phyloP scores from a whole-genome alignment of 2,113 vertebrate genomes.

The Scophthalmus maximus region DNA sequence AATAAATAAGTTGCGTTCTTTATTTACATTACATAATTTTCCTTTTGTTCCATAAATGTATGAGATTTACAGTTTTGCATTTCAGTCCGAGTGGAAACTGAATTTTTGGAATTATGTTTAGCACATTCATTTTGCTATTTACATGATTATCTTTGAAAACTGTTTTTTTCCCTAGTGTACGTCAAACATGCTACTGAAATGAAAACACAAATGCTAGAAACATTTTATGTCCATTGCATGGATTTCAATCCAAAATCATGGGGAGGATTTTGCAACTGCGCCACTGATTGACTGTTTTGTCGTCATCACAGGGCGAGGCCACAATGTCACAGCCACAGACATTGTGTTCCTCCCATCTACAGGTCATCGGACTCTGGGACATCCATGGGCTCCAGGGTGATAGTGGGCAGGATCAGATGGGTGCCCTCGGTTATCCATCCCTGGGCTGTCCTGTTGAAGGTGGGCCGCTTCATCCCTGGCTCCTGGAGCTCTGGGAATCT shows the following conservation, averaged over 20 bases:
- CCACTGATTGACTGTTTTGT: conserved; percentile 3
- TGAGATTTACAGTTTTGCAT: conserved; percentile 51
- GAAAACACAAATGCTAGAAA: conserved; percentile 27
- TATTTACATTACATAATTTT: conserved; percentile 67
- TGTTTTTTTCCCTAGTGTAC: conserved; percentile 5
- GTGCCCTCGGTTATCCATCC: conserved; percentile 93
- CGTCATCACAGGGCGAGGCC: neutral
- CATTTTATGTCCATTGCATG: conserved; percentile 28
- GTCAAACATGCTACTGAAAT: conserved; percentile 21
- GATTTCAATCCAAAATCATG: conserved; percentile 4
- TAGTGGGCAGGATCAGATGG: conserved; percentile 86
- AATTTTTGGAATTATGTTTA: conserved; percentile 1
- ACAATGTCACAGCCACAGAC: conserved; percentile 5
- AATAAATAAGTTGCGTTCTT: conserved; percentile 51
- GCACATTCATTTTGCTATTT: conserved; percentile 47
- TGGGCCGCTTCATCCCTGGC: conserved; percentile 86
- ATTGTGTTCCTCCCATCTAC: conserved; percentile 67
- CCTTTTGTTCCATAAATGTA: conserved; percentile 44
- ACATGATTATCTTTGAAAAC: conserved; percentile 35
- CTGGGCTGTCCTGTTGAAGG: conserved; percentile 95
- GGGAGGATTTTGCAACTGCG: neutral
- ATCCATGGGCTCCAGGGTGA: conserved; percentile 80
- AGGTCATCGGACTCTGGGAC: conserved; percentile 96
- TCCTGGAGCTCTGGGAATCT: conserved; percentile 90
- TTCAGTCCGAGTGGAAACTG: conserved; percentile 12